Conservation (phyloP, 1,140 invertebrate species). For the Cotesia chilonis region DNA sequence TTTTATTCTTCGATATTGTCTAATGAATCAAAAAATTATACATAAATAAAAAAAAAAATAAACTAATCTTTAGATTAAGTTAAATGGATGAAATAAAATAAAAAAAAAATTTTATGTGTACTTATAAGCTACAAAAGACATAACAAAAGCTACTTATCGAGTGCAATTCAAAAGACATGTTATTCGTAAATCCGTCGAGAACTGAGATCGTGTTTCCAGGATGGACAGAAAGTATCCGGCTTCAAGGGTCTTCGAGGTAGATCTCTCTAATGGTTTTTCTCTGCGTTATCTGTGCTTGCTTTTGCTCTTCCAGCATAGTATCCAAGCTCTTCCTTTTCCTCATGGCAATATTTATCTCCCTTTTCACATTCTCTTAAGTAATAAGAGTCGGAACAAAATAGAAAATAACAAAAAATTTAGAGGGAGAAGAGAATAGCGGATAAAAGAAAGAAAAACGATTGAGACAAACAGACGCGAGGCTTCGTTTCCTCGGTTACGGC, state of each 20-base stretch:
- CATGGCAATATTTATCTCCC: not conserved
- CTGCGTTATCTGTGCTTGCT: not conserved
- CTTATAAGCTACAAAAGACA: not conserved
- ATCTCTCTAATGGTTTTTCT: slow-evolving; percentile 21
- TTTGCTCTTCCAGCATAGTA: not conserved
- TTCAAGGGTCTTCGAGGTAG: slow-evolving; percentile 10
- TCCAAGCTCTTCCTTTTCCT: no score
- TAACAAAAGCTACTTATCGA: slow-evolving; percentile 13
- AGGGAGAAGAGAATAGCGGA: not conserved
- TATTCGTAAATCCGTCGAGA: slow-evolving; percentile 14
- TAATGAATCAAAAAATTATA: no score
- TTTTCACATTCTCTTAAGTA: not conserved
- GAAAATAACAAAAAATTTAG: slow-evolving; percentile 3
- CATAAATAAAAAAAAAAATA: no score
- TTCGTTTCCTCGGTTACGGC: slow-evolving; percentile 21
- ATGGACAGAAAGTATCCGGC: slow-evolving; percentile 13
- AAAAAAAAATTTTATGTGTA: not conserved
- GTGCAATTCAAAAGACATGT: slow-evolving; percentile 21
- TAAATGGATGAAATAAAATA: not conserved
- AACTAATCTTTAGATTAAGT: no score
- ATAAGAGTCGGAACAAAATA: slow-evolving; percentile 5
- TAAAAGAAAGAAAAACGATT: not conserved
- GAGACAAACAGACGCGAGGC: slow-evolving; percentile 14
- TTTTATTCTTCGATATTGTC: no score
- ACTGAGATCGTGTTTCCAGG: slow-evolving; percentile 7